phyloP scores from a whole-genome alignment of 2,888 invertebrate species.

The Megaustenia siamemsis region DNA sequence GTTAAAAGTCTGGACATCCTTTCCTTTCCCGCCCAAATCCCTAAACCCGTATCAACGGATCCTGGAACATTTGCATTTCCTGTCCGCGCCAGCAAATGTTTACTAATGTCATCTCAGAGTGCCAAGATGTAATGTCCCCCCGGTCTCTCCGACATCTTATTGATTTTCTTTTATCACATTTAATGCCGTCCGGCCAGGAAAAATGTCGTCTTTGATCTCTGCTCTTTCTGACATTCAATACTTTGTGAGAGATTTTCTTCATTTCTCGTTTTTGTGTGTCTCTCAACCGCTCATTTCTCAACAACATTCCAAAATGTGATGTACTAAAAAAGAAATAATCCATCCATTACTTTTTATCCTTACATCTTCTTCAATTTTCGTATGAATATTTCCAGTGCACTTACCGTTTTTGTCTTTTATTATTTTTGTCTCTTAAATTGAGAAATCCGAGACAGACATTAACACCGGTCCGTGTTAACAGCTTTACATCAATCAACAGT shows the following conservation, averaged over 20 bases:
- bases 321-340: too few relatives aligned
- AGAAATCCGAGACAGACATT: too few relatives aligned
- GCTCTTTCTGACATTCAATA: conserved; percentile 22
- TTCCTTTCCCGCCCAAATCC: neutral
- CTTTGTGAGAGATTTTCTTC: neutral
- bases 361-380: too few relatives aligned
- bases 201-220: conserved; percentile 39
- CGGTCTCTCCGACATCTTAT: neutral
- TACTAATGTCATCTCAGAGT: neutral
- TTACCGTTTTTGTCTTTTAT: too few relatives aligned
- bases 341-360: too few relatives aligned
- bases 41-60: neutral
- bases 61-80: conserved; percentile 12
- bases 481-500: too few relatives aligned
- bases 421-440: too few relatives aligned
- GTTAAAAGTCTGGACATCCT: neutral
- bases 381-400: too few relatives aligned
- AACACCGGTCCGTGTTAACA: too few relatives aligned
- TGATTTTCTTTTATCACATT: conserved; percentile 32
- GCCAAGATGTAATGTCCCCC: neutral
- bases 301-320: too few relatives aligned
- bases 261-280: neutral
- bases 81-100: neutral
- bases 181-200: conserved; percentile 23
- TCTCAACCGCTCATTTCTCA: too few relatives aligned